phyloP scores from a whole-genome alignment of 2,797 vertebrate genomes.

The Rhincodon typus region DNA sequence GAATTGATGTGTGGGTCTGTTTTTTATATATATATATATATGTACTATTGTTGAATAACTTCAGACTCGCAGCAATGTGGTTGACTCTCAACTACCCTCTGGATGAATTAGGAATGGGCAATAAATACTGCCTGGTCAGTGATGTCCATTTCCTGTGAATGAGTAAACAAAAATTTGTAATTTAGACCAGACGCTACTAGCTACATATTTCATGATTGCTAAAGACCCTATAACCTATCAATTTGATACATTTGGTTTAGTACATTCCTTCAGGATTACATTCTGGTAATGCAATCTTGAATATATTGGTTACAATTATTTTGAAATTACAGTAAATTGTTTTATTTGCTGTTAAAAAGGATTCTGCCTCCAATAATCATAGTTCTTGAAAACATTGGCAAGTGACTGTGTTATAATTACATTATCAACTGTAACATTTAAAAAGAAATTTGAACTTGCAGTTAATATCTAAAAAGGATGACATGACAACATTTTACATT shows the following conservation, averaged over 20 bases:
- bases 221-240: background rate
- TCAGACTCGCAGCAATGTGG: too few species aligned
- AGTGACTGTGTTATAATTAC: background rate
- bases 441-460: too few species aligned
- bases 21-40: background rate
- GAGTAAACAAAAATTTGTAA: too few species aligned
- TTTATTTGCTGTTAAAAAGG: background rate
- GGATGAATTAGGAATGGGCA: too few species aligned
- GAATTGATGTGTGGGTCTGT: too few species aligned
- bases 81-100: too few species aligned
- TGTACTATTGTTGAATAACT: background rate
- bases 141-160: too few species aligned
- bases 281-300: background rate
- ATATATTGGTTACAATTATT: background rate
- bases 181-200: too few species aligned
- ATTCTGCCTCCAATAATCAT: background rate
- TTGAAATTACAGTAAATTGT: background rate
- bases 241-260: background rate
- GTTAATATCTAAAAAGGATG: too few species aligned
- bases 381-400: background rate
- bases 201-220: background rate
- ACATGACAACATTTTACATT: too few species aligned
- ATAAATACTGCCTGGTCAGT: too few species aligned
- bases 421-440: too few species aligned
- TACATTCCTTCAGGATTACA: background rate